Percentiles rank a stretch among this genome's conserved stretches.
These are phyloP conservation scores for Drosophila hydei DNA, from an alignment of 1,140 invertebrate species.

Conservation along the genomic window DNA sequence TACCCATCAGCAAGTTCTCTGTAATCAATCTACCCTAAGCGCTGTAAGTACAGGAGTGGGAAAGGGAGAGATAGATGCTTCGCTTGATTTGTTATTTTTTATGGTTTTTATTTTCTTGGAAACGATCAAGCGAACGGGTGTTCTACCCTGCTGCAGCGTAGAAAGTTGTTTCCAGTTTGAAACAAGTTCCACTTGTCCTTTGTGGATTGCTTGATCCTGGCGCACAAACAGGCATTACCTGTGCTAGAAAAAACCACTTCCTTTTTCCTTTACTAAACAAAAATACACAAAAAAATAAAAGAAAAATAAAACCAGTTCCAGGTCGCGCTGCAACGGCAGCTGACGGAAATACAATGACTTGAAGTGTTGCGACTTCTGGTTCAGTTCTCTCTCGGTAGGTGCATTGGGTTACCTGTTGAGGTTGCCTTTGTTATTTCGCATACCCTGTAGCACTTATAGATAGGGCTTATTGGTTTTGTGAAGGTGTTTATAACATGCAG, in stretches of 20 bases:
- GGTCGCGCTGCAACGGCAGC: slow-evolving; percentile 56
- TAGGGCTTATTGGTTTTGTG: neutral
- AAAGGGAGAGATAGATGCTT: neutral
- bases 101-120: slow-evolving; percentile 10
- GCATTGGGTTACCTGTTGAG: slow-evolving; percentile 77
- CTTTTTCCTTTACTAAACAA: slow-evolving; percentile 55
- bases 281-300: slow-evolving; percentile 23
- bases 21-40: slow-evolving; percentile 23
- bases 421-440: slow-evolving; percentile 11
- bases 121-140: slow-evolving; percentile 17
- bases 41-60: slow-evolving; percentile 11
- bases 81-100: neutral
- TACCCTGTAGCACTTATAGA: neutral
- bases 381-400: slow-evolving; percentile 63
- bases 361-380: slow-evolving; percentile 61
- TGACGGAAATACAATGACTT: slow-evolving; percentile 75
- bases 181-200: slow-evolving; percentile 72
- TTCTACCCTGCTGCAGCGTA: slow-evolving; percentile 15
- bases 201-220: slow-evolving; percentile 49
- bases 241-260: slow-evolving; percentile 67
- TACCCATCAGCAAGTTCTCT: slow-evolving; percentile 1
- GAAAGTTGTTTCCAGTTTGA: slow-evolving; percentile 6
- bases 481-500: too few species aligned
- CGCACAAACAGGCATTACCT: slow-evolving; percentile 39
- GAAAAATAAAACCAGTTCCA: slow-evolving; percentile 49